Conservation (phyloP, 2,113 vertebrate species). For the Otocyon megalotis region DNA sequence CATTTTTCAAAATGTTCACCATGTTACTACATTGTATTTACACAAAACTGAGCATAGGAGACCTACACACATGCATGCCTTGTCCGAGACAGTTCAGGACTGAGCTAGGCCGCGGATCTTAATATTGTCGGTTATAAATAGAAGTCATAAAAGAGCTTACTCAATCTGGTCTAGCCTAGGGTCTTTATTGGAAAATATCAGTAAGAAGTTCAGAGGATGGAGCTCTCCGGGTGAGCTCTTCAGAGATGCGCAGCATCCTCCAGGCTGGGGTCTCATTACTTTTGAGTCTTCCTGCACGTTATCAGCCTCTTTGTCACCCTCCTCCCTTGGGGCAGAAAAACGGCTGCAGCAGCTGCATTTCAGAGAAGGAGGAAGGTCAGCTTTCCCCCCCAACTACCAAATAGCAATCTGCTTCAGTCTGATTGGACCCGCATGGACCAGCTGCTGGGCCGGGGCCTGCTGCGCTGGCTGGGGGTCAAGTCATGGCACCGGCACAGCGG, state of each 20-base stretch:
- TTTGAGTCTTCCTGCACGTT: background rate
- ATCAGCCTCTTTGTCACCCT: background rate
- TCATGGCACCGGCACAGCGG: rapidly evolving
- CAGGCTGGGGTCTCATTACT: background rate
- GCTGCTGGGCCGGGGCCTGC: background rate
- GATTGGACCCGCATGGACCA: background rate
- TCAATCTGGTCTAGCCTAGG: background rate
- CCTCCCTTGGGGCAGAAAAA: background rate
- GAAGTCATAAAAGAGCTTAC: background rate
- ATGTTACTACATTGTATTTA: background rate
- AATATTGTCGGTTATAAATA: background rate
- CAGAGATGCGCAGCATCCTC: background rate
- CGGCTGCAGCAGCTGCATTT: too few species aligned
- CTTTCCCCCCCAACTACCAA: background rate
- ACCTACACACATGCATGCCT: background rate
- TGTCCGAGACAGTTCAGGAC: background rate
- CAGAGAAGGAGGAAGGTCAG: background rate
- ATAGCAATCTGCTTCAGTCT: background rate
- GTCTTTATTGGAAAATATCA: background rate
- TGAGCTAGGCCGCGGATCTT: background rate
- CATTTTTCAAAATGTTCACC: background rate
- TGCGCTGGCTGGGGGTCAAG: background rate
- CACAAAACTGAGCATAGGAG: background rate
- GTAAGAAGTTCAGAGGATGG: background rate
- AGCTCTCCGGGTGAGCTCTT: background rate